These are phyloP conservation scores for Dryocosmus kuriphilus DNA, from an alignment of 2,888 invertebrate species.

Conservation along the genomic window DNA sequence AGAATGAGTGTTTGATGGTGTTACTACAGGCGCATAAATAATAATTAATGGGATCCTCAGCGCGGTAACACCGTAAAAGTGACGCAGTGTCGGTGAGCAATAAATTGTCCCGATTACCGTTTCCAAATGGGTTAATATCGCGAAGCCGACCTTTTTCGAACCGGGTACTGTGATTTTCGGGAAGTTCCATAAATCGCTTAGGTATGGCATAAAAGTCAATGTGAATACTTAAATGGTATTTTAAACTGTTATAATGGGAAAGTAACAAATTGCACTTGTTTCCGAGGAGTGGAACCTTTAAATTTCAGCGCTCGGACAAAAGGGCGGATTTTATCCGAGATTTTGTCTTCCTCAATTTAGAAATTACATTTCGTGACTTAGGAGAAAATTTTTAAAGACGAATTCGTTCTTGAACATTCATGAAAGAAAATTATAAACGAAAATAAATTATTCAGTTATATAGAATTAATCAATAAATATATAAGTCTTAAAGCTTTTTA, in stretches of 20 bases:
- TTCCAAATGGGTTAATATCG: slow-evolving; percentile 63
- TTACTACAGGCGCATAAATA: slow-evolving; percentile 52
- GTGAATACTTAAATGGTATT: slow-evolving; percentile 56
- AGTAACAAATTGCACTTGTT: slow-evolving; percentile 48
- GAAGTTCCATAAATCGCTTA: slow-evolving; percentile 55
- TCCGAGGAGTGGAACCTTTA: slow-evolving; percentile 18
- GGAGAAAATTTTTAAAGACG: not conserved
- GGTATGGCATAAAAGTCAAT: slow-evolving; percentile 57
- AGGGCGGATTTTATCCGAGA: not conserved
- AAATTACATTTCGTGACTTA: not conserved
- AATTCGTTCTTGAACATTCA: no score
- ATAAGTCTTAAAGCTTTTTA: no score
- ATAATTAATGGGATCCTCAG: slow-evolving; percentile 56
- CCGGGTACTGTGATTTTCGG: slow-evolving; percentile 52
- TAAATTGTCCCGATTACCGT: slow-evolving; percentile 63
- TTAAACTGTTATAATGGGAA: slow-evolving; percentile 59
- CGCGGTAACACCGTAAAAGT: slow-evolving; percentile 56
- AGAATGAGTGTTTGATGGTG: slow-evolving; percentile 42
- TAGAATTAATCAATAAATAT: no score
- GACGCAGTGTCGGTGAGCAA: slow-evolving; percentile 59
- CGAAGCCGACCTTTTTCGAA: slow-evolving; percentile 48
- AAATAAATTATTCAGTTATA: no score
- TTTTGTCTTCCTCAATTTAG: not conserved
- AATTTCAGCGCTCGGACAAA: not conserved
- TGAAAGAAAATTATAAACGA: no score